Evolutionary conservation across 2,888 invertebrate species (phyloP), one percentile per base, ranked within the genome.

Genomic region (Parasteatoda lunata): DNA sequence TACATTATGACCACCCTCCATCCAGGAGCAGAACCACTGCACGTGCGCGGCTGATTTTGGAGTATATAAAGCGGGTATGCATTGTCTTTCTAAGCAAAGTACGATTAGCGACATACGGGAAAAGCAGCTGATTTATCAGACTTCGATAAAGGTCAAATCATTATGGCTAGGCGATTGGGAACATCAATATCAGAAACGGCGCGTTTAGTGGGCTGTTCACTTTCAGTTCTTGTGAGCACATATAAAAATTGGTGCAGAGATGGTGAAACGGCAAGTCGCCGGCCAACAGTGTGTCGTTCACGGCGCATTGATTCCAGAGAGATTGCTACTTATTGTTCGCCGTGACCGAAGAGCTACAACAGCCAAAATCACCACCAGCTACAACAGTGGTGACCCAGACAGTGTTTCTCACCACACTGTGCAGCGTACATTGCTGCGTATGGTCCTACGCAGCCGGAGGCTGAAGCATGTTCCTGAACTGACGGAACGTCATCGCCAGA

Each of bases 1-100:
- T 52, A 51, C 52, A 52, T 72, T 72, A 72, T 52, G 54, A 72
- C 15, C 72, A 72, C 52, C 72, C 51, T 51, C 52, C 52, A 72
- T 13, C 48, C 11, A 13, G 0, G 48, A 48, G 48, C 70, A 70
- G 13, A 70, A 70, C 48, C 11, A 47, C 4, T 7, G 70, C 2
- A 13, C 13, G 9, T 13, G 8, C 13, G 3, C 11, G 4, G 48
- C 9, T 70, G 48, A 70, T 48, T 9, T 48, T 70, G 70, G 48
- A 48, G 13, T 70, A 70, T 11, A 69, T 48, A 70, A 70, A 48
- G 5, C 0, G 48, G 1, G 3, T 70, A 70, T 48, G 48, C 4
- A 70, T 48, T 70, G 48, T 70, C 11, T 70, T 70, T 70, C 48
- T n/a, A 49, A 45, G n/a, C 2, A 48, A 11, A 11, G 4, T 3